Evolutionary conservation across 2,113 vertebrate species (phyloP).

Genomic region (Acrocephalus arundinaceus): DNA sequence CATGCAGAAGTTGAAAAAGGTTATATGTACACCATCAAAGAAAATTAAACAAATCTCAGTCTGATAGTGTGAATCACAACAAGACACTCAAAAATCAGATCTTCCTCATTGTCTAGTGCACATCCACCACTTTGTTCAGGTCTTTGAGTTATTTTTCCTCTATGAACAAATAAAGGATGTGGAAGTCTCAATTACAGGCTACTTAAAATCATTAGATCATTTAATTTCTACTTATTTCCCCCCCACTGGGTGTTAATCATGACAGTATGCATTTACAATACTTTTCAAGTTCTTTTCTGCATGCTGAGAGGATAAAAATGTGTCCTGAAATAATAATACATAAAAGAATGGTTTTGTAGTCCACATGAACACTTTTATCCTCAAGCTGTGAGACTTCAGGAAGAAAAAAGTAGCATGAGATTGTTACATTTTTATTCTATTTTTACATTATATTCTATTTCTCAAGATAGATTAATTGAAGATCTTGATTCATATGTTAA

Average conservation of each 20-base stretch:
- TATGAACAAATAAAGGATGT: neutral
- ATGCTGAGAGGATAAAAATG: neutral
- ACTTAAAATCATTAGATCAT: neutral
- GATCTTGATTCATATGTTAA: neutral
- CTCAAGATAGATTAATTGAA: neutral
- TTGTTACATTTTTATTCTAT: neutral
- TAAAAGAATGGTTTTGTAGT: neutral
- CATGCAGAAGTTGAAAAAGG: neutral
- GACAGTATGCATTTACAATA: neutral
- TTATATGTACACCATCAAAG: neutral
- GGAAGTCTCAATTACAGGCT: neutral
- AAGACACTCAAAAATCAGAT: neutral
- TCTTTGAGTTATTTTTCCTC: neutral
- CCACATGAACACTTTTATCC: neutral
- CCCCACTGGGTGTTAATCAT: neutral
- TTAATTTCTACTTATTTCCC: neutral
- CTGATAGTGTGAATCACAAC: neutral
- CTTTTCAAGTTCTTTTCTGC: neutral
- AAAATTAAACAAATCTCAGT: neutral
- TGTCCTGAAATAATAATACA: neutral
- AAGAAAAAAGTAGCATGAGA: neutral
- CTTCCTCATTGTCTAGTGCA: neutral
- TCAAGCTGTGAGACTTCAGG: neutral
- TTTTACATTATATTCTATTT: neutral
- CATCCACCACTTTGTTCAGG: neutral